A percentile compares a stretch with the other conserved stretches of the same genome.
Evolutionary conservation across 1,140 invertebrate species (phyloP).

Genomic region (Pantala flavescens): DNA sequence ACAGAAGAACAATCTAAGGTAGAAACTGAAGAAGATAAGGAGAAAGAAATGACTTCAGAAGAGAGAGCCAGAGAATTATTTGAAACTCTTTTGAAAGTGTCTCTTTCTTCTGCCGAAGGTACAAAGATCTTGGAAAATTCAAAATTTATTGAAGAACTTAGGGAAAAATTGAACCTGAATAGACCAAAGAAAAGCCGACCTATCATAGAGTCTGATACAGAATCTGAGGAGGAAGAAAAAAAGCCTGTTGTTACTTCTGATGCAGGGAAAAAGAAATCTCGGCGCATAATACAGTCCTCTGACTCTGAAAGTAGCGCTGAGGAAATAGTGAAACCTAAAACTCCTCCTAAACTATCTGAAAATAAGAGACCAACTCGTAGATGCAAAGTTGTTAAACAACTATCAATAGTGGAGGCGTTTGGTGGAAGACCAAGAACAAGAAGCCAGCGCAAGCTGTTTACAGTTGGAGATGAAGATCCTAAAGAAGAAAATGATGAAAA

Average conservation of each 20-base stretch:
- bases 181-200: slow-evolving; percentile 30
- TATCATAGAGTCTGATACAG: slow-evolving; percentile 29
- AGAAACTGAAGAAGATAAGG: not conserved
- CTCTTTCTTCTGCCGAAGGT: slow-evolving; percentile 27
- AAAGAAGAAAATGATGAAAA: slow-evolving; percentile 24
- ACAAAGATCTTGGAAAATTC: slow-evolving; percentile 29
- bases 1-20: not conserved
- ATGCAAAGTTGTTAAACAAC: not conserved
- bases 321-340: slow-evolving; percentile 15
- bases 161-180: slow-evolving; percentile 25
- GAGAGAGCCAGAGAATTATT: slow-evolving; percentile 25
- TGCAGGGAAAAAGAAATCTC: slow-evolving; percentile 26
- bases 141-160: slow-evolving; percentile 26
- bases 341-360: not conserved
- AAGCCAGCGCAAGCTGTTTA: not conserved
- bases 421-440: slow-evolving; percentile 11
- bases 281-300: not conserved
- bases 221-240: slow-evolving; percentile 23
- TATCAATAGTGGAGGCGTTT: too few species aligned
- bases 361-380: slow-evolving; percentile 1
- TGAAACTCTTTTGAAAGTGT: slow-evolving; percentile 28
- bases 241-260: slow-evolving; percentile 28
- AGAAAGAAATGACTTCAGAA: not conserved
- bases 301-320: slow-evolving; percentile 14
- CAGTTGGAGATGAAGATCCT: not conserved